Conservation (phyloP, 2,797 vertebrate species). For the Sebastes trivittatus region DNA sequence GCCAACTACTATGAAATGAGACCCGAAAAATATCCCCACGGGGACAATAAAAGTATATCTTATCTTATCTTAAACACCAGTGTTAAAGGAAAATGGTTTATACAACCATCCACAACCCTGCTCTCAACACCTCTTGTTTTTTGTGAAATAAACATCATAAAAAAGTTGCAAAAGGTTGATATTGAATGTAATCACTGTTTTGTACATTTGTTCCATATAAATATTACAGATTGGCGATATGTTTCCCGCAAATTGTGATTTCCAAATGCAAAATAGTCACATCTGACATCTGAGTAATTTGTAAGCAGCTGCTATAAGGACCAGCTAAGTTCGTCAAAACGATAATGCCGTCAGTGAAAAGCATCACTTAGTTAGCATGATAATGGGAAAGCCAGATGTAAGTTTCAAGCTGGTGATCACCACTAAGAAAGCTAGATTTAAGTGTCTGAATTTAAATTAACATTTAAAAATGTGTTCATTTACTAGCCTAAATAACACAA, state of each 20-base stretch:
- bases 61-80: background rate
- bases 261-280: background rate
- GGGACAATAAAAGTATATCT: no score
- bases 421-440: background rate
- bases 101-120: background rate
- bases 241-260: background rate
- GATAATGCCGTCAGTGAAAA: background rate
- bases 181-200: background rate
- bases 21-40: background rate
- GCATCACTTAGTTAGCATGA: background rate
- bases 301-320: background rate
- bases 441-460: background rate
- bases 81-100: background rate
- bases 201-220: background rate
- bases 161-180: background rate
- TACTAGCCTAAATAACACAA: background rate
- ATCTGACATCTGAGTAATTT: background rate
- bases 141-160: background rate
- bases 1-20: background rate
- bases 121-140: background rate
- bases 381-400: background rate
- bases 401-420: background rate
- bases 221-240: background rate
- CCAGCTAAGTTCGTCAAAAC: background rate
- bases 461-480: background rate